Base-by-base conservation (phyloP, 2,113 vertebrate species). In the Cercocebus atys region DNA sequence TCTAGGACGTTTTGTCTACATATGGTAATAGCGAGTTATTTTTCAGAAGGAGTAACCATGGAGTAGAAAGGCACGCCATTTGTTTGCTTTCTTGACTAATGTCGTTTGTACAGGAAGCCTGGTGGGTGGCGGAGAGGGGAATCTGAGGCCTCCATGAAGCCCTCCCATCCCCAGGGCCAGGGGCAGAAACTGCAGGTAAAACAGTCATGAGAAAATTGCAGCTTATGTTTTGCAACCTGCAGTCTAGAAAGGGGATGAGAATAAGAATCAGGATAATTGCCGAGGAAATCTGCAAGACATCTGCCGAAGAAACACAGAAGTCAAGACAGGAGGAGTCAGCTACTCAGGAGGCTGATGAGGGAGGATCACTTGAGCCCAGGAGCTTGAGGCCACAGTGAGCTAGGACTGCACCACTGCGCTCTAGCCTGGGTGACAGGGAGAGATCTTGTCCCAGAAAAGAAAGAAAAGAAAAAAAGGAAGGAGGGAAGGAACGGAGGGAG, bases 81-180 rank as follows among this genome's bases (percentile, higher is more conserved):
- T 40, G 23, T 23, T 45, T 80, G 64, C 72, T 81, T 38, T 27
- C 70, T 40, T 79, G 80, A 84, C 47, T 55, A 5, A 40, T 22
- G 22, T 1, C 50, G 38, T 59, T 30, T 35, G 27, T 32, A 20
- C 40, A 8, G 73, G 32, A 55, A 47, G 22, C 16, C 80, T 79
- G 52, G 66, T 3, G 25, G 43, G n/a, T 2, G 27, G 16, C 43
- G 11, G 30, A 2, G n/a, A 13, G 18, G 30, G 32, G 10, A 23
- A 0, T 40, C 40, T 50, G 38, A n/a, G 38, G 17, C 8, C 61
- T 27, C 16, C 17, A 2, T 2, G 22, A 52, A 59, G 59, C 27
- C 68, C 0, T 0, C 47, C 66, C 27, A 14, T 52, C 43, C 0
- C 61, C 5, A 4, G 12, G 17, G 10, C 30, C 0, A 0, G 16